These are phyloP conservation scores for Oncorhynchus nerka DNA, from an alignment of 2,113 vertebrate genomes.

Conservation along the genomic window DNA sequence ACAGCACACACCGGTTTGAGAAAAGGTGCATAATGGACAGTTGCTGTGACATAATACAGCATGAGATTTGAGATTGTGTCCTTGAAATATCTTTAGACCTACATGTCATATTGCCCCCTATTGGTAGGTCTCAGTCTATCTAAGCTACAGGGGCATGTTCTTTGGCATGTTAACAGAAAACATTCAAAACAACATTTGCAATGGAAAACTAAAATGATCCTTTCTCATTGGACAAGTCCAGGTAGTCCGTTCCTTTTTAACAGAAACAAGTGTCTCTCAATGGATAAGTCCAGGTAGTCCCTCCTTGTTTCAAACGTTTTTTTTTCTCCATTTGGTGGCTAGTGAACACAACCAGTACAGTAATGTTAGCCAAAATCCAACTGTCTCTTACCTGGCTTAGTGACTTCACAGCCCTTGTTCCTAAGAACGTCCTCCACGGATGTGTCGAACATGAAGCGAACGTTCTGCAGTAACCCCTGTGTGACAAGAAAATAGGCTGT, in stretches of 20 bases:
- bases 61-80: not conserved
- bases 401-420: conserved; percentile 83
- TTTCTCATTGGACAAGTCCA: no score
- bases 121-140: not conserved
- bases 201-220: no score
- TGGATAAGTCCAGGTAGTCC: no score
- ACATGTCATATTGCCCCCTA: not conserved
- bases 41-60: not conserved
- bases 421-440: conserved; percentile 84
- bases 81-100: not conserved
- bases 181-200: no score
- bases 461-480: conserved; percentile 92
- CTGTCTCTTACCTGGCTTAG: conserved; percentile 78
- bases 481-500: conserved; percentile 33
- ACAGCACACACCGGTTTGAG: not conserved
- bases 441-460: conserved; percentile 85
- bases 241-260: no score
- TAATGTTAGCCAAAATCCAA: not conserved
- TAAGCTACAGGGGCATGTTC: not conserved
- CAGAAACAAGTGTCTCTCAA: no score
- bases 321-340: no score
- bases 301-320: no score
- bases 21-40: not conserved
- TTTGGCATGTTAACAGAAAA: not conserved
- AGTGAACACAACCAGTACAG: no score